These are phyloP conservation scores for Bambusicola thoracicus DNA, from an alignment of 2,113 vertebrate species.

Conservation along the genomic window DNA sequence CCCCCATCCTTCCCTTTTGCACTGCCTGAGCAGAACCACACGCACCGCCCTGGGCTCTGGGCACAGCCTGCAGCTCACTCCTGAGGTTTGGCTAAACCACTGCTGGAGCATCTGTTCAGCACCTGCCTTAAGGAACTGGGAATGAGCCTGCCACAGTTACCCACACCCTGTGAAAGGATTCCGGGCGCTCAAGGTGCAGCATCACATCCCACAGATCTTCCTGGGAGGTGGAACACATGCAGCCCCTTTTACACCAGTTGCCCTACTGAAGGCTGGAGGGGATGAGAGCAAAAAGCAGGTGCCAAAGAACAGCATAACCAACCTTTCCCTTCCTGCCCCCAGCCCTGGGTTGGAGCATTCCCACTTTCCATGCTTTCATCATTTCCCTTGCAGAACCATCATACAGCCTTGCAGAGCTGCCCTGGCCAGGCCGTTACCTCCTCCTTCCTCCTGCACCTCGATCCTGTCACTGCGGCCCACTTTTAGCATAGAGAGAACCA, in stretches of 20 bases:
- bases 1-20: neutral
- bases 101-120: neutral
- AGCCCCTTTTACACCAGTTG: neutral
- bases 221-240: neutral
- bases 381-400: neutral
- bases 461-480: neutral
- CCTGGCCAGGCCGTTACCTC: neutral
- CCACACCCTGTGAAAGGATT: neutral
- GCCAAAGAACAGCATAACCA: neutral
- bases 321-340: neutral
- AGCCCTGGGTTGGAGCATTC: neutral
- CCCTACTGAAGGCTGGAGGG: neutral
- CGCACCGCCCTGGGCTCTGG: neutral
- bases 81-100: fast-evolving
- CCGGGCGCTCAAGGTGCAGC: neutral
- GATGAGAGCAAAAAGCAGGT: neutral
- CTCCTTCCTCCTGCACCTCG: neutral
- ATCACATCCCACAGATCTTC: neutral
- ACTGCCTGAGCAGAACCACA: neutral
- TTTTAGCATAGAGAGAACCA: neutral
- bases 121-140: neutral
- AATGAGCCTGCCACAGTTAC: neutral
- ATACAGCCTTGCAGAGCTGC: neutral
- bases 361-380: neutral
- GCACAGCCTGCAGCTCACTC: neutral